phyloP scores from a whole-genome alignment of 2,113 vertebrate genomes.

The Crypturellus undulatus region DNA sequence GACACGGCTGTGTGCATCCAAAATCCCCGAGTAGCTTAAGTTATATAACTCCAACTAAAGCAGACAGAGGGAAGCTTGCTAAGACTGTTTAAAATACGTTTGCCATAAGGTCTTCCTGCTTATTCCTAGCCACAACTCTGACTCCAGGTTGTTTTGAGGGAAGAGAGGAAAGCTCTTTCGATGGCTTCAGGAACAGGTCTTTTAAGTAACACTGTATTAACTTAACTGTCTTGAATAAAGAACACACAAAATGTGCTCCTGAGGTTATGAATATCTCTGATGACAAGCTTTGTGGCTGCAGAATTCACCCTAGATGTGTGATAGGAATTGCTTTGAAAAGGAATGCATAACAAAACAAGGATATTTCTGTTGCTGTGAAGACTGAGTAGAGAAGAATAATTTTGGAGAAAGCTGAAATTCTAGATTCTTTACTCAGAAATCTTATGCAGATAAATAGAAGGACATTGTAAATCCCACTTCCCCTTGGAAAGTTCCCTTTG shows the following conservation, averaged over 20 bases:
- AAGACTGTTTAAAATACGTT: not conserved
- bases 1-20: not conserved
- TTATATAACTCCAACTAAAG: slow-evolving; percentile 9
- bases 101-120: not conserved
- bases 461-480: not conserved
- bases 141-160: not conserved
- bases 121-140: not conserved
- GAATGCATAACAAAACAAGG: not conserved
- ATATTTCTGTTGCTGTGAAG: slow-evolving; percentile 4
- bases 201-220: not conserved
- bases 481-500: not conserved
- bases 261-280: not conserved
- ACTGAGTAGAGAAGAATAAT: not conserved
- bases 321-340: not conserved
- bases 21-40: not conserved
- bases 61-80: not conserved
- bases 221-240: not conserved
- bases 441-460: not conserved
- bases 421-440: slow-evolving; percentile 18
- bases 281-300: not conserved
- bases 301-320: not conserved
- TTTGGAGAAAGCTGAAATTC: not conserved
- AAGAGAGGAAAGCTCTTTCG: not conserved
- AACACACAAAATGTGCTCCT: not conserved
- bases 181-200: not conserved